A percentile compares a stretch with the other conserved stretches of the same genome.
phyloP scores from a whole-genome alignment of 2,888 invertebrate genomes.

The Microctonus hyperodae region DNA sequence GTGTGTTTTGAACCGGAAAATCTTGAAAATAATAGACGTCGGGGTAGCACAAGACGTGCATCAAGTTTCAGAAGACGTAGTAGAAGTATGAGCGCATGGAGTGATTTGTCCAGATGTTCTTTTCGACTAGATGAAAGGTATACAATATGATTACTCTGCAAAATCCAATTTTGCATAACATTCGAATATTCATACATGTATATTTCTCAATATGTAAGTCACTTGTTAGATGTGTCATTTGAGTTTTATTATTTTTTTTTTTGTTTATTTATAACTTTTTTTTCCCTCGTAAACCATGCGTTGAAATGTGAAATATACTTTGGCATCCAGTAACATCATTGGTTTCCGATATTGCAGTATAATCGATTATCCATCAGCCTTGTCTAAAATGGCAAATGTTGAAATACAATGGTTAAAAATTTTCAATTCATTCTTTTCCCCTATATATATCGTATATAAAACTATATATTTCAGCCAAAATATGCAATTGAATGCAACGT shows the following conservation, averaged over 20 bases:
- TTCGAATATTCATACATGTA: no score
- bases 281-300: neutral
- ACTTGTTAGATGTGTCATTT: neutral
- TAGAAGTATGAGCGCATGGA: conserved; percentile 86
- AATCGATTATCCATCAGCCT: conserved; percentile 7
- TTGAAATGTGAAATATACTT: neutral
- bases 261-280: neutral
- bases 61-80: conserved; percentile 65
- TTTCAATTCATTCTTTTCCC: no score
- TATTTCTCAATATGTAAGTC: no score
- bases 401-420: no score
- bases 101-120: conserved; percentile 84
- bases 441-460: no score
- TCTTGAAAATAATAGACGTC: conserved; percentile 55
- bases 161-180: neutral
- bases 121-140: conserved; percentile 82
- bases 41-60: conserved; percentile 49
- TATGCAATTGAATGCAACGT: no score
- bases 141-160: neutral
- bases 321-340: neutral
- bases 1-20: conserved; percentile 70
- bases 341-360: conserved; percentile 14
- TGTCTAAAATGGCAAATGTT: neutral
- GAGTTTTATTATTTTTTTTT: neutral
- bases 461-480: no score